Evolutionary conservation across 2,797 vertebrate species (phyloP).

Genomic region (Rhodeus uyekii): DNA sequence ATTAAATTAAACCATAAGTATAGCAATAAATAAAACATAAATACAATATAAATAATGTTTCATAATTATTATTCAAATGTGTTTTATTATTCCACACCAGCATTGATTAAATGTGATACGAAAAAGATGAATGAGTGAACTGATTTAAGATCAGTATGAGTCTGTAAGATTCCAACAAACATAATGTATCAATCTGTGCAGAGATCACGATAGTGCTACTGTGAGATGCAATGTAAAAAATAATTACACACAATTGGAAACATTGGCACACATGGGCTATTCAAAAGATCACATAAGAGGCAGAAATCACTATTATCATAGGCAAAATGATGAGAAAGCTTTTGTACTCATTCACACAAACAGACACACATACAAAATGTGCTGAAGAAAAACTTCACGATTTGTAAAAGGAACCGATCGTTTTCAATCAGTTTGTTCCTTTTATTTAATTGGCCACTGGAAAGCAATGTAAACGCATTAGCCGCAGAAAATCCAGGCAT

Average conservation of each 20-base stretch:
- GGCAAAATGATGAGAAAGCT: background rate
- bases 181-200: background rate
- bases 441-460: slow-evolving; percentile 22
- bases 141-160: slow-evolving; percentile 12
- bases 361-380: slow-evolving; percentile 59
- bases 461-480: background rate
- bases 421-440: slow-evolving; percentile 44
- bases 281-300: slow-evolving; percentile 16
- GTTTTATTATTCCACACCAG: slow-evolving; percentile 64
- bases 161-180: slow-evolving; percentile 2
- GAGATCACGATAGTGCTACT: background rate
- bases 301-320: slow-evolving; percentile 24
- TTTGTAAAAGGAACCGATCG: slow-evolving; percentile 25
- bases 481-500: background rate
- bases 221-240: slow-evolving; percentile 13
- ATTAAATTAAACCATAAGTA: slow-evolving; percentile 75
- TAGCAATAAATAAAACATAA: slow-evolving; percentile 74
- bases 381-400: slow-evolving; percentile 46
- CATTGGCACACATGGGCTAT: slow-evolving; percentile 45
- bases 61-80: slow-evolving; percentile 57
- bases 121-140: slow-evolving; percentile 53
- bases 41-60: slow-evolving; percentile 64
- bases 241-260: slow-evolving; percentile 53
- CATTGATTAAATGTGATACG: slow-evolving; percentile 60
- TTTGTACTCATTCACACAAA: slow-evolving; percentile 19